Evolutionary conservation across 2,113 vertebrate species (phyloP), one percentile per base, ranked within the genome.

Genomic region (Terrapene triunguis): DNA sequence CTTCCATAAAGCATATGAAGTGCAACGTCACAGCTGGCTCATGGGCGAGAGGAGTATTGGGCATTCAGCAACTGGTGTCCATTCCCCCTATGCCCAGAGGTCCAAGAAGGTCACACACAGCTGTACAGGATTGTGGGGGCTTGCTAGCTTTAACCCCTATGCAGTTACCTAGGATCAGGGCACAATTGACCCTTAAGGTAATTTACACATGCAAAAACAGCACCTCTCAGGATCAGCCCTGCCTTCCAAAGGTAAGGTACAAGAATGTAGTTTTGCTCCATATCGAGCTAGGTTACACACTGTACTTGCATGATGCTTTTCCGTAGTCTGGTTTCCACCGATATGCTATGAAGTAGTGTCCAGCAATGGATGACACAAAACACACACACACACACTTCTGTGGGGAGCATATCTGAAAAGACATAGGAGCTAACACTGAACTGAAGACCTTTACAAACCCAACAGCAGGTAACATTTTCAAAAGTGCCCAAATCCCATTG

Each of bases 61-160:
- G 3, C 2, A 0, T 25, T 19, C 0, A 3, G 10, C 74, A 91
- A 53, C 72, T 16, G 1, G 48, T 80, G 1, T 0, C 54, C 6
- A 59, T 59, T 9, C 79, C 85, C 79, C 50, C 19, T 24, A 25
- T 42, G 72, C 38, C 42, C 57, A 27, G 55, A 88, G 81, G 88
- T 82, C 84, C 62, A 1, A 4, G 84, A 48, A 84, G 50, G 84
- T 76, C 47, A 22, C 10, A 6, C 3, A 2, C 3, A 12, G 10
- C 85, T 51, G 38, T 0, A 0, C 72, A 51, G 85, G 0, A 0
- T 65, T 24, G 79, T 0, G 1, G 54, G 57, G 76, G 84, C 21
- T 87, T 89, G 80, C 87, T 94, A 86, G 78, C 55, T 93, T 87
- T 29, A 74, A 86, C 94, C 93, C 92, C 76, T 85, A 44, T 51